phyloP scores from a whole-genome alignment of 1,140 invertebrate species.

The Ruditapes philippinarum region DNA sequence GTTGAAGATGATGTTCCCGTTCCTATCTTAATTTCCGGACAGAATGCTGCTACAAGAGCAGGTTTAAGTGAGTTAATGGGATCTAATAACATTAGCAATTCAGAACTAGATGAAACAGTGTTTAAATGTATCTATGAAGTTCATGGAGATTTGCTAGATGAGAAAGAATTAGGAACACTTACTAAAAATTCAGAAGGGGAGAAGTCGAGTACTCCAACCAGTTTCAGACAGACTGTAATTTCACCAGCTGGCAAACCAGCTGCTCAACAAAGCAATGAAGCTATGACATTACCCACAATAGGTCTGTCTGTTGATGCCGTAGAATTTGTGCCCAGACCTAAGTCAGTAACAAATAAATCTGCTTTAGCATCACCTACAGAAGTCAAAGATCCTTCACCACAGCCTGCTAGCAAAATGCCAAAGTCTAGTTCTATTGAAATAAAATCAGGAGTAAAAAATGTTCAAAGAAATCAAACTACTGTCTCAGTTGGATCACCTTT shows the following conservation, averaged over 20 bases:
- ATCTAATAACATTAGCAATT: not conserved
- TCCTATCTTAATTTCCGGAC: not conserved
- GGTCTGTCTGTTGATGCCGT: slow-evolving; percentile 46
- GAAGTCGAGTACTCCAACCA: not conserved
- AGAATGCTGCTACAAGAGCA: not conserved
- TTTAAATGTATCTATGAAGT: slow-evolving; percentile 57
- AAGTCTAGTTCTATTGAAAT: slow-evolving; percentile 26
- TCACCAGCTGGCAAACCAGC: not conserved
- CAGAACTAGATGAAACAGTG: slow-evolving; percentile 53
- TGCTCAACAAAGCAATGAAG: not conserved
- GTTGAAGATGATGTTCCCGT: not conserved
- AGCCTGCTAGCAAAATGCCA: slow-evolving; percentile 6
- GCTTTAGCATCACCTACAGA: not conserved
- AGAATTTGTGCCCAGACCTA: slow-evolving; percentile 49
- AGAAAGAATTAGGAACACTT: not conserved
- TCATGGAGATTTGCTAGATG: slow-evolving; percentile 40
- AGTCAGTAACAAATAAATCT: not conserved
- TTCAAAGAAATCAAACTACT: not conserved
- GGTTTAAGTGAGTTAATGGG: not conserved
- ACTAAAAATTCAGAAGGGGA: not conserved
- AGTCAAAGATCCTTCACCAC: not conserved
- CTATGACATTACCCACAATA: slow-evolving; percentile 49
- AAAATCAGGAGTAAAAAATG: slow-evolving; percentile 36
- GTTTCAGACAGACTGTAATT: not conserved
- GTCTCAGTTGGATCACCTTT: not conserved